Evolutionary conservation across 2,797 vertebrate species (phyloP).

Genomic region (Kryptolebias ocellatus): DNA sequence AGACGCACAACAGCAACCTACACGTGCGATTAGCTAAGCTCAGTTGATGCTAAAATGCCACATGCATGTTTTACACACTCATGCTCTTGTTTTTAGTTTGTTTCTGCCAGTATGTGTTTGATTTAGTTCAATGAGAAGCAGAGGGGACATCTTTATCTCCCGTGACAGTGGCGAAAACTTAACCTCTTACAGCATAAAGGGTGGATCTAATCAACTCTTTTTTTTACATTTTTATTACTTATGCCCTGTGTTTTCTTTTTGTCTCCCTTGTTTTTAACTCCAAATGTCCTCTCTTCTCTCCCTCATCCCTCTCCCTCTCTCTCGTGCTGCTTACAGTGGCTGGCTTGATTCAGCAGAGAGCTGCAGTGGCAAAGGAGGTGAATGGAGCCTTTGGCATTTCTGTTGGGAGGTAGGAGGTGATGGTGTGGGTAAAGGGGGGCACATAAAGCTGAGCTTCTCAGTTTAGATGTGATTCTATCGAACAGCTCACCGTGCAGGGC

Average conservation of each 20-base stretch:
- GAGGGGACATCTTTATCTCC: conserved; percentile 29
- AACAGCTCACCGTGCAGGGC: conserved; percentile 43
- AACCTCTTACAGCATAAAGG: not conserved
- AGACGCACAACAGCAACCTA: conserved; percentile 21
- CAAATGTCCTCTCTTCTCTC: not conserved
- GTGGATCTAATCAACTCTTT: not conserved
- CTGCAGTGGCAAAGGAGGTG: conserved; percentile 46
- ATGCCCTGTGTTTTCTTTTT: not conserved
- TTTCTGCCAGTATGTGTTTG: not conserved
- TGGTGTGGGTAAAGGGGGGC: not conserved
- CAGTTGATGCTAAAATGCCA: conserved; percentile 26
- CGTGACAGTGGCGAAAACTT: conserved; percentile 19
- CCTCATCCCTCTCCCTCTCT: not conserved
- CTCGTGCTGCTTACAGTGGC: conserved; percentile 3
- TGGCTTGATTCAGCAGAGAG: conserved; percentile 50
- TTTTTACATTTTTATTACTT: not conserved
- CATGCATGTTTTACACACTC: conserved; percentile 13
- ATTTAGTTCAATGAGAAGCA: conserved; percentile 12
- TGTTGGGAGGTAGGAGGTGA: conserved; percentile 14
- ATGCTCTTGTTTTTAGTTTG: not conserved
- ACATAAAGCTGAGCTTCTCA: conserved; percentile 17
- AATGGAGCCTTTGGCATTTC: conserved; percentile 58
- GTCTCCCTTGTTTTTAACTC: conserved; percentile 1
- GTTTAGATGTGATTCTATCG: conserved; percentile 45
- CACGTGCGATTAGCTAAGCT: conserved; percentile 17